Evolutionary conservation across 2,113 vertebrate genomes (phyloP).

Genomic region (cat (Felis catus)): DNA sequence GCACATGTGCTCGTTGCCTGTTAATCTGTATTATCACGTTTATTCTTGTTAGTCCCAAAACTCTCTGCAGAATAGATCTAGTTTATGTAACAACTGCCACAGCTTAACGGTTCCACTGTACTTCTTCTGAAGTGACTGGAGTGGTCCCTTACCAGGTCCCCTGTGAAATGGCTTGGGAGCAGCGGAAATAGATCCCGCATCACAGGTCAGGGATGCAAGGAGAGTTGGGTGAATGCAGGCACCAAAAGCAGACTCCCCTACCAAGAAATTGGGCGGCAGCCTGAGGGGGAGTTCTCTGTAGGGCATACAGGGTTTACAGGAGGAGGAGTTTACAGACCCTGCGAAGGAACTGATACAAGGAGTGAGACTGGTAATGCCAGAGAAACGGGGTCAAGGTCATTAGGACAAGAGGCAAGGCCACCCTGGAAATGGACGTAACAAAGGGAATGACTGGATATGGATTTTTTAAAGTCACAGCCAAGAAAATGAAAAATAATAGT

Average conservation of each 20-base stretch:
- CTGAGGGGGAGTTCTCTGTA: not conserved
- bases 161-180: not conserved
- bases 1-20: not conserved
- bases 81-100: not conserved
- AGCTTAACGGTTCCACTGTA: not conserved
- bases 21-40: not conserved
- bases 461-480: not conserved
- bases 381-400: not conserved
- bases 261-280: not conserved
- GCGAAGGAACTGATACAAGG: not conserved
- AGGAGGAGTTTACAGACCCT: not conserved
- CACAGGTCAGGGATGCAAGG: not conserved
- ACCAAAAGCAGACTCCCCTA: not conserved
- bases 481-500: not conserved
- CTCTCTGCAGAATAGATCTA: not conserved
- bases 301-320: not conserved
- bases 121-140: not conserved
- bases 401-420: not conserved
- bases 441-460: not conserved
- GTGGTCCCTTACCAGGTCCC: not conserved
- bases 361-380: not conserved
- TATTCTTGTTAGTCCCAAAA: not conserved
- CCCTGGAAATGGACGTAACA: not conserved
- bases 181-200: not conserved
- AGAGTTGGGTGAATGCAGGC: not conserved